Percentiles rank a stretch among this genome's conserved stretches.
Conservation (phyloP, 2,797 vertebrate species). For the Nothura maculosa region DNA sequence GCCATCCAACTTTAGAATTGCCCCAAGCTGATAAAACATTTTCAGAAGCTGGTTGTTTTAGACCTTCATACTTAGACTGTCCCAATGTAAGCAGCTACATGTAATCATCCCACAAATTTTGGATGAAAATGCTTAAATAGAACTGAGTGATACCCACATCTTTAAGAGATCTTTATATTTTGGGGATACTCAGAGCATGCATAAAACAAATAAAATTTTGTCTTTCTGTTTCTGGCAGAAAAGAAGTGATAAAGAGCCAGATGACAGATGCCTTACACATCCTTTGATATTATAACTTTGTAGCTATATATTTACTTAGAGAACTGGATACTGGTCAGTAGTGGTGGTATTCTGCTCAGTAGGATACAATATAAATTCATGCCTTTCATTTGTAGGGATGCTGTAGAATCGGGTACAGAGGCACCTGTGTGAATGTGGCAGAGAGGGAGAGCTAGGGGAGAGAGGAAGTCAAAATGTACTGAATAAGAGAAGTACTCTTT, state of each 20-base stretch:
- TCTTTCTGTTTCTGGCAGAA: neutral
- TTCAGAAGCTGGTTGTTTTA: neutral
- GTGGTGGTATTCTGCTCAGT: neutral
- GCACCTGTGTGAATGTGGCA: neutral
- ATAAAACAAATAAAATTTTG: neutral
- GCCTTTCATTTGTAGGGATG: neutral
- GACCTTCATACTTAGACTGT: neutral
- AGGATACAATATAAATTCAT: neutral
- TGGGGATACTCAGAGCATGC: neutral
- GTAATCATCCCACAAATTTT: neutral
- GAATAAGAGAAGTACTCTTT: neutral
- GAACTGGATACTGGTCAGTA: neutral
- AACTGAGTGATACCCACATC: neutral
- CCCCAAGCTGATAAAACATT: neutral
- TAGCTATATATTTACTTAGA: neutral
- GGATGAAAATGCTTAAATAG: neutral
- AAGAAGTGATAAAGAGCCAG: neutral
- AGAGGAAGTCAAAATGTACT: neutral
- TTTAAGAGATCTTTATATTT: neutral
- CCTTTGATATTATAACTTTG: neutral
- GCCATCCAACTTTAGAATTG: neutral
- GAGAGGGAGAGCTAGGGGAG: neutral
- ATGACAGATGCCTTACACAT: neutral
- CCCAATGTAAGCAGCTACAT: neutral
- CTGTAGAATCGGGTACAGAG: neutral